These are phyloP conservation scores for Triplophysa rosa DNA, from an alignment of 2,113 vertebrate genomes.

Conservation along the genomic window DNA sequence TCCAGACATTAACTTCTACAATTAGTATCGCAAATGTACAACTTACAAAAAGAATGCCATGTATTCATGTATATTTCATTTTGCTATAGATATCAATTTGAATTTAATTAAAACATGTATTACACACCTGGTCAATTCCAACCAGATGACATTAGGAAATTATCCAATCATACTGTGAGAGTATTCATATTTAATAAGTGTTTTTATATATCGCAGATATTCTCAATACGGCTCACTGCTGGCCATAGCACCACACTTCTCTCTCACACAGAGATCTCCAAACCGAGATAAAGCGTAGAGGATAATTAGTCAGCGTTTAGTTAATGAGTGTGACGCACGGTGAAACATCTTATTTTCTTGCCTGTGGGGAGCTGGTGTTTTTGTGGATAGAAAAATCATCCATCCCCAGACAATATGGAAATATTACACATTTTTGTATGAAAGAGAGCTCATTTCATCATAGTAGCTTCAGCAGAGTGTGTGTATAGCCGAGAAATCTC, in stretches of 20 bases:
- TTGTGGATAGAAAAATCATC: not conserved
- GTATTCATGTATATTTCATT: no score
- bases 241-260: not conserved
- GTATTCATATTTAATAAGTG: not conserved
- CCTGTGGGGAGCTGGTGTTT: not conserved
- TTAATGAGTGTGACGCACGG: no score
- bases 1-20: no score
- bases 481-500: not conserved
- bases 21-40: no score
- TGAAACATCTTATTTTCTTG: not conserved
- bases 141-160: no score
- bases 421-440: not conserved
- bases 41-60: no score
- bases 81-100: no score
- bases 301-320: not conserved
- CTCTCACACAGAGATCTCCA: conserved; percentile 7
- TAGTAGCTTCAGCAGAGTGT: not conserved
- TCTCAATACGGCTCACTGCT: not conserved
- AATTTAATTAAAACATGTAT: no score
- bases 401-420: not conserved
- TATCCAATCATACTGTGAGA: not conserved
- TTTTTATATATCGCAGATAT: not conserved
- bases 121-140: no score
- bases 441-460: not conserved
- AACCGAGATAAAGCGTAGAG: not conserved